phyloP scores from a whole-genome alignment of 2,113 vertebrate species.

The Eublepharis macularius region DNA sequence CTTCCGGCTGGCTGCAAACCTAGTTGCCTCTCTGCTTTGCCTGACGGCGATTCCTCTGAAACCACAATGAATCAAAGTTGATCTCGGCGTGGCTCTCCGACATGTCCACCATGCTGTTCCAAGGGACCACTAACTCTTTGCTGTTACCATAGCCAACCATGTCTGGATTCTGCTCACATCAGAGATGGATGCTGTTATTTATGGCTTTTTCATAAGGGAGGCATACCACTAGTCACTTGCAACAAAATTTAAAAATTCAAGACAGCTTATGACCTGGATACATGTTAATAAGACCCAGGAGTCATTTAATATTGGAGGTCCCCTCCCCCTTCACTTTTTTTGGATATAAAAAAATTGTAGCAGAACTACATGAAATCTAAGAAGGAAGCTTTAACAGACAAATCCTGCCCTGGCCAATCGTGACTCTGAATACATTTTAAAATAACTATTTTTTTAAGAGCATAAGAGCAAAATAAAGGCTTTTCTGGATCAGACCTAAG shows the following conservation, averaged over 20 bases:
- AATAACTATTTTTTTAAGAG: neutral
- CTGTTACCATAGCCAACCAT: neutral
- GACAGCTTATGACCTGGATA: constrained; percentile 60
- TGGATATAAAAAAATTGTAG: constrained; percentile 18
- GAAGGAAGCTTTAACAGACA: neutral
- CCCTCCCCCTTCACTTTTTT: constrained; percentile 22
- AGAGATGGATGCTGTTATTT: constrained; percentile 41
- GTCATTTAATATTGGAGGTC: constrained; percentile 40
- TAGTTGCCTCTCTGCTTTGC: no score
- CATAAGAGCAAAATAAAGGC: neutral
- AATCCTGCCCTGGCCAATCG: neutral
- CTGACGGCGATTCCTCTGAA: no score
- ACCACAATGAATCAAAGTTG: no score
- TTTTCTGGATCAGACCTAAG: no score
- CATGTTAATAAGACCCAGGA: constrained; percentile 65
- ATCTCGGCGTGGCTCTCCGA: neutral
- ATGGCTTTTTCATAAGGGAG: constrained; percentile 40
- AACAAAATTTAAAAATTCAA: constrained; percentile 43
- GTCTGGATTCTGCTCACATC: neutral
- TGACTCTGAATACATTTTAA: neutral
- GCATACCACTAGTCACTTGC: constrained; percentile 42
- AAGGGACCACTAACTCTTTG: neutral
- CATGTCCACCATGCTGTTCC: neutral
- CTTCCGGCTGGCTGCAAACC: no score
- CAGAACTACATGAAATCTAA: constrained; percentile 3